phyloP scores from a whole-genome alignment of 2,797 vertebrate species.

The Pangasius mekongensis region DNA sequence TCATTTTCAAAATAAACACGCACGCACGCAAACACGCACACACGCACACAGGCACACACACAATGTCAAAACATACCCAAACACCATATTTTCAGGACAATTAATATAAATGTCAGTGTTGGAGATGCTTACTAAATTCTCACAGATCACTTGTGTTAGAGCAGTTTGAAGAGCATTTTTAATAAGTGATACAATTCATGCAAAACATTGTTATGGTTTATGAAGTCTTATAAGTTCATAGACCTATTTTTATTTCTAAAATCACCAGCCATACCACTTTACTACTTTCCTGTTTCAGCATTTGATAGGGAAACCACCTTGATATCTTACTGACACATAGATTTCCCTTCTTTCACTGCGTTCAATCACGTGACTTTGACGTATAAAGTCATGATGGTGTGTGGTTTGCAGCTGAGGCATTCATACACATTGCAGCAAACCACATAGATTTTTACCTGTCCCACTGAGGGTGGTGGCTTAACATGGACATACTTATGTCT shows the following conservation, averaged over 20 bases:
- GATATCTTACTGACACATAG: background rate
- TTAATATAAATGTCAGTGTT: slow-evolving; percentile 41
- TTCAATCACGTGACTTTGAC: slow-evolving; percentile 31
- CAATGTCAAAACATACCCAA: background rate
- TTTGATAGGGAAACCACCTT: background rate
- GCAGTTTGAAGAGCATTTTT: background rate
- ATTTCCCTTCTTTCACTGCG: background rate
- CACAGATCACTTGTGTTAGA: background rate
- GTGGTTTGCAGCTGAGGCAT: slow-evolving; percentile 29
- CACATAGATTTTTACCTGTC: slow-evolving; percentile 18
- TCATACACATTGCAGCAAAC: slow-evolving; percentile 25
- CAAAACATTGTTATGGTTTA: background rate
- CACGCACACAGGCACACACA: slow-evolving; percentile 9
- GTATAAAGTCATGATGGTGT: slow-evolving; percentile 8
- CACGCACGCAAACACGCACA: slow-evolving; percentile 10
- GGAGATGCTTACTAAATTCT: background rate
- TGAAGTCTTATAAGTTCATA: background rate
- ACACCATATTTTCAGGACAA: slow-evolving; percentile 45
- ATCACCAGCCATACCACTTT: background rate
- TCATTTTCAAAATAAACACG: background rate
- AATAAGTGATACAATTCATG: background rate
- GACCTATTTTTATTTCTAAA: background rate
- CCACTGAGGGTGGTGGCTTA: background rate
- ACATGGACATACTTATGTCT: background rate
- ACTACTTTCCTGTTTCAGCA: background rate